Conservation (phyloP, 2,888 invertebrate genomes). For the Thymelicus acteon region DNA sequence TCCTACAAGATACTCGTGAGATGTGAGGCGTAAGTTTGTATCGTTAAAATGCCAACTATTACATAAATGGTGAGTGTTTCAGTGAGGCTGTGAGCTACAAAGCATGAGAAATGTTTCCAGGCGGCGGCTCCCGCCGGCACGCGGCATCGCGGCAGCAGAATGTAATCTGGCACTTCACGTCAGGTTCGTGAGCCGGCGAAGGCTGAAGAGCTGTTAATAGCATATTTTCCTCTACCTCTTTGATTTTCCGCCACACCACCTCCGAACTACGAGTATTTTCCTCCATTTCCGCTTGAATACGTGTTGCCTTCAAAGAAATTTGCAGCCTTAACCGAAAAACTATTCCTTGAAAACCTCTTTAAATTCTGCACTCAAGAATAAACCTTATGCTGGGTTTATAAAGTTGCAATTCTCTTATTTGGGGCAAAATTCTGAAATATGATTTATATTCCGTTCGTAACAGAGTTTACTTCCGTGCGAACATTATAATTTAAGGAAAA, state of each 20-base stretch:
- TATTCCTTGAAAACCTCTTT: slow-evolving; percentile 26
- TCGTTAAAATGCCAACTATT: background rate
- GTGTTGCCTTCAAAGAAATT: slow-evolving; percentile 35
- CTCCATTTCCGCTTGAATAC: slow-evolving; percentile 40
- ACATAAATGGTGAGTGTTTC: no score
- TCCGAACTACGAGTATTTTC: slow-evolving; percentile 43
- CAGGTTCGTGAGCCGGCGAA: slow-evolving; percentile 10
- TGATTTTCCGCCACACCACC: slow-evolving; percentile 54
- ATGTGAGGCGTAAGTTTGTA: background rate
- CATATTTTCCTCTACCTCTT: slow-evolving; percentile 43
- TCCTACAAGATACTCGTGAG: no score
- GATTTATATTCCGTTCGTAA: slow-evolving; percentile 34
- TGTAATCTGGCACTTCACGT: slow-evolving; percentile 13
- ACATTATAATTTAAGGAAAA: slow-evolving; percentile 35
- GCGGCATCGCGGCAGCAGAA: background rate
- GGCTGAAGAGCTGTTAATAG: slow-evolving; percentile 22
- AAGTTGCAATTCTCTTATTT: background rate
- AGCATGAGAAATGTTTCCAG: background rate
- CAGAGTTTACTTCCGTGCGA: slow-evolving; percentile 35
- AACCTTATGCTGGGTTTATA: background rate
- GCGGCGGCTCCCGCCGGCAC: background rate
- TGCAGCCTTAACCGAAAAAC: slow-evolving; percentile 33
- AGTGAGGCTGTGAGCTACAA: background rate
- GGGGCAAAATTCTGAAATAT: slow-evolving; percentile 25
- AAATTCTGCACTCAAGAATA: background rate